Evolutionary conservation across 2,113 vertebrate species (phyloP).

Genomic region (Sceloporus tristichus): DNA sequence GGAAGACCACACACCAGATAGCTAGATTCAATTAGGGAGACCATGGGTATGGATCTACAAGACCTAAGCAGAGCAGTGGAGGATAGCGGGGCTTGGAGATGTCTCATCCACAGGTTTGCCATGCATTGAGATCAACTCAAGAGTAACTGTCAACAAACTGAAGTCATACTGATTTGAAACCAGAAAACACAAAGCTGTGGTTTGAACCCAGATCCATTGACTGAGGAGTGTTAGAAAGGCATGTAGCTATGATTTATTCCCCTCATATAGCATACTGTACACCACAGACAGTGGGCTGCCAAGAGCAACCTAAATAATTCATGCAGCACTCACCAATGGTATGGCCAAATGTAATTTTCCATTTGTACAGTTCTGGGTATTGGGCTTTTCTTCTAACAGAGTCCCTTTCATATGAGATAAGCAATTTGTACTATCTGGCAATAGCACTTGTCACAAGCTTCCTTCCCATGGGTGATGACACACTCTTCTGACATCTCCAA

Average conservation of each 20-base stretch:
- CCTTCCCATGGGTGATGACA: conserved; percentile 52
- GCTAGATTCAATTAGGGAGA: no score
- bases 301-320: background rate
- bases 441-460: conserved; percentile 61
- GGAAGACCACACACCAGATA: no score
- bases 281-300: background rate
- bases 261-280: background rate
- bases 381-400: conserved; percentile 52
- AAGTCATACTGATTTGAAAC: background rate
- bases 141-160: background rate
- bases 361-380: conserved; percentile 39
- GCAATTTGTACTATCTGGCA: conserved; percentile 66
- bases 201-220: background rate
- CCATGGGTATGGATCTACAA: no score
- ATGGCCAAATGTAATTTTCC: conserved; percentile 41
- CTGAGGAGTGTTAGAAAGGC: background rate
- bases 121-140: no score
- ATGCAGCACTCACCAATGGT: background rate
- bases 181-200: background rate
- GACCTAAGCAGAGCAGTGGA: no score
- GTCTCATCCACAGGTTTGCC: no score
- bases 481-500: conserved; percentile 70
- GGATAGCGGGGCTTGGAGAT: no score
- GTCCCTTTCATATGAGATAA: conserved; percentile 57
- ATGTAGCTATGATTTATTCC: background rate